These are phyloP conservation scores for Diprion similis DNA, from an alignment of 1,140 invertebrate species.

Conservation along the genomic window DNA sequence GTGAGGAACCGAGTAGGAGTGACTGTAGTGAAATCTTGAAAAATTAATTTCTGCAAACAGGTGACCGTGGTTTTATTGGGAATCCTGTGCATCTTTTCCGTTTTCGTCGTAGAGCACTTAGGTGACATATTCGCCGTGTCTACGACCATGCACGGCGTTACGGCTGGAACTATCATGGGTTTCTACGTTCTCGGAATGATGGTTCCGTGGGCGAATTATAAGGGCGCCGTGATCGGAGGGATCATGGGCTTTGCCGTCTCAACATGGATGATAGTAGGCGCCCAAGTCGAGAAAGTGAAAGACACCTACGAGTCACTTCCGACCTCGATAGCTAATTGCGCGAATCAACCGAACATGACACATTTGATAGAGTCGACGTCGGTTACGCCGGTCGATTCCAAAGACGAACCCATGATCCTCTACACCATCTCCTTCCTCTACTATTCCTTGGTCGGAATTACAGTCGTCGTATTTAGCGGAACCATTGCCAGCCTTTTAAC, in stretches of 20 bases:
- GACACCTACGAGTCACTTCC: conserved; percentile 42
- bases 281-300: conserved; percentile 57
- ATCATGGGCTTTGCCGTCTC: conserved; percentile 58
- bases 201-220: conserved; percentile 58
- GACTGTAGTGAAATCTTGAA: no score
- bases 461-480: conserved; percentile 54
- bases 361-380: conserved; percentile 29
- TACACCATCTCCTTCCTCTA: conserved; percentile 68
- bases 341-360: conserved; percentile 23
- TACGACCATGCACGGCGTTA: conserved; percentile 58
- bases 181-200: conserved; percentile 64
- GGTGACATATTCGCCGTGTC: conserved; percentile 57
- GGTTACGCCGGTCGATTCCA: conserved; percentile 5
- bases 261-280: conserved; percentile 67
- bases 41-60: conserved; percentile 16
- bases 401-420: conserved; percentile 43
- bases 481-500: conserved; percentile 57
- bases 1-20: conserved; percentile 17
- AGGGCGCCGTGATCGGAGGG: conserved; percentile 63
- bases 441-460: conserved; percentile 63
- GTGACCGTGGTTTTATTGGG: conserved; percentile 54
- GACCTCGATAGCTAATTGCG: conserved; percentile 55
- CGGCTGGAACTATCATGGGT: conserved; percentile 62
- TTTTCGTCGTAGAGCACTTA: conserved; percentile 58
- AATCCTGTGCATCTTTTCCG: conserved; percentile 58